Evolutionary conservation across 2,888 invertebrate genomes (phyloP).

Genomic region (Caenorhabditis drosophilae): DNA sequence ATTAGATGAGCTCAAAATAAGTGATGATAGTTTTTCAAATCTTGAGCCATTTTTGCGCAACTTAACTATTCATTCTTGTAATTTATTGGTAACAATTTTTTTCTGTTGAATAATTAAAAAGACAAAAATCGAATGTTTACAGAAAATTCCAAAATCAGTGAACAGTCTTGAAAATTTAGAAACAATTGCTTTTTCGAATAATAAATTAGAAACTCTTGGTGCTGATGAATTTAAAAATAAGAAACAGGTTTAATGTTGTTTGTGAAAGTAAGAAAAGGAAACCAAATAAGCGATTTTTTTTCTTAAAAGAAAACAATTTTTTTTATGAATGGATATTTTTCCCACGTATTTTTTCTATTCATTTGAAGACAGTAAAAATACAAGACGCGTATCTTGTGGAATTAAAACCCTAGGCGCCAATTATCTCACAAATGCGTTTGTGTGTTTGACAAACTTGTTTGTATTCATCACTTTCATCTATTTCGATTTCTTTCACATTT

Average conservation of each 20-base stretch:
- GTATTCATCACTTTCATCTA: too few species aligned
- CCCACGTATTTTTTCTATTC: too few species aligned
- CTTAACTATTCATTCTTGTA: slow-evolving; percentile 59
- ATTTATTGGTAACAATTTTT: slow-evolving; percentile 33
- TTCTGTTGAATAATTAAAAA: not conserved
- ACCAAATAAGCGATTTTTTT: too few species aligned
- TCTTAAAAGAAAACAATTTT: too few species aligned
- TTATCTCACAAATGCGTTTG: too few species aligned
- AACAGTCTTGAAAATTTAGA: slow-evolving; percentile 31
- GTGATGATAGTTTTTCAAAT: slow-evolving; percentile 35
- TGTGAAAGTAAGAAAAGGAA: not conserved
- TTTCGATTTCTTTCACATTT: too few species aligned
- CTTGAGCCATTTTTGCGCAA: slow-evolving; percentile 42
- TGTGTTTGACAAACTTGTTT: too few species aligned
- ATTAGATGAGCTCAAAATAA: slow-evolving; percentile 33
- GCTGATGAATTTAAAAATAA: slow-evolving; percentile 36
- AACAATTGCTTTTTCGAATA: slow-evolving; percentile 33
- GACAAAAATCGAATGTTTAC: slow-evolving; percentile 2
- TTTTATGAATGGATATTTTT: too few species aligned
- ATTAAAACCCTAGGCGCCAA: too few species aligned
- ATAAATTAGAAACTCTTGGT: slow-evolving; percentile 41
- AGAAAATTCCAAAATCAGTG: slow-evolving; percentile 40
- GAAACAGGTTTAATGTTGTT: slow-evolving; percentile 22
- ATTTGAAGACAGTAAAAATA: too few species aligned
- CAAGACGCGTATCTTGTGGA: too few species aligned